phyloP scores from a whole-genome alignment of 2,888 invertebrate genomes.

The Tipula lateralis region DNA sequence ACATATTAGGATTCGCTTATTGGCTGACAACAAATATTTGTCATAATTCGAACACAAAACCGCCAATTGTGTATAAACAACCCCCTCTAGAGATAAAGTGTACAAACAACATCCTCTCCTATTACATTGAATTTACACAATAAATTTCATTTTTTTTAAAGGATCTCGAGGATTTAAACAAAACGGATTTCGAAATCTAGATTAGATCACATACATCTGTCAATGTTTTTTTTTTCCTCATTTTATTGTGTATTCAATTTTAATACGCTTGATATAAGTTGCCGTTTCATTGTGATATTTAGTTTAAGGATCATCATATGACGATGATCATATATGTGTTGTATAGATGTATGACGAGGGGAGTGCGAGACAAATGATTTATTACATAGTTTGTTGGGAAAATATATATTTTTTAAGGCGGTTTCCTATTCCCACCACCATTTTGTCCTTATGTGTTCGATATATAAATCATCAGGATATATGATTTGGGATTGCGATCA shows the following conservation, averaged over 20 bases:
- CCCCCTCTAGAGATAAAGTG: too few species aligned
- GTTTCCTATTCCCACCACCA: neutral
- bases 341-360: neutral
- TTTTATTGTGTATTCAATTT: neutral
- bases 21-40: too few species aligned
- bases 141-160: neutral
- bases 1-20: too few species aligned
- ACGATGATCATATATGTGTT: neutral
- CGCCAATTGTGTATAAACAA: too few species aligned
- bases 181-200: neutral
- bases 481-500: neutral
- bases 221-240: neutral
- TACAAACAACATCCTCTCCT: too few species aligned
- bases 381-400: neutral
- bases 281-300: neutral
- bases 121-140: neutral
- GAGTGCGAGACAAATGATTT: neutral
- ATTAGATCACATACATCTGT: conserved; percentile 24
- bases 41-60: too few species aligned
- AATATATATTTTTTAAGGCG: neutral
- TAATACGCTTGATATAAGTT: neutral
- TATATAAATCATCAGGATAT: neutral
- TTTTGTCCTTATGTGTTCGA: neutral
- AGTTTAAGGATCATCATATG: neutral
- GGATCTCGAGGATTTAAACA: neutral